These are phyloP conservation scores for Cecidostiba fungosa DNA, from an alignment of 2,888 invertebrate genomes.

Conservation along the genomic window DNA sequence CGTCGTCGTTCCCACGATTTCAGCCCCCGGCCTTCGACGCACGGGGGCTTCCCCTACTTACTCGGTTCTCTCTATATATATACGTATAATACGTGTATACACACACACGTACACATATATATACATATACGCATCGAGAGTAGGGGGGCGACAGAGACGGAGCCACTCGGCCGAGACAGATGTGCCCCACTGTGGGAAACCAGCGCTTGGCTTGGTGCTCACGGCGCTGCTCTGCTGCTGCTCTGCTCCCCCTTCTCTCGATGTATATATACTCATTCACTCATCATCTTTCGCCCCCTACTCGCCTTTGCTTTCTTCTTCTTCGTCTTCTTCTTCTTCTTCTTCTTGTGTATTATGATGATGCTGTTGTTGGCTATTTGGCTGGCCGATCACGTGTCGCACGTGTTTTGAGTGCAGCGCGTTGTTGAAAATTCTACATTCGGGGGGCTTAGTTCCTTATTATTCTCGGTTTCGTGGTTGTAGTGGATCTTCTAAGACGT, in stretches of 20 bases:
- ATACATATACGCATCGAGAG: slow-evolving; percentile 66
- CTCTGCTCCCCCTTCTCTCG: background rate
- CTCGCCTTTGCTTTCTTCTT: background rate
- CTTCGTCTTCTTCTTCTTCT: background rate
- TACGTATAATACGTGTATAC: background rate
- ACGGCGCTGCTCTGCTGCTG: slow-evolving; percentile 40
- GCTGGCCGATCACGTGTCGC: background rate
- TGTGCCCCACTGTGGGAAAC: slow-evolving; percentile 79
- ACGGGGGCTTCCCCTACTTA: background rate
- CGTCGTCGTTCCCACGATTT: slow-evolving; percentile 79
- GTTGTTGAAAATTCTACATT: background rate
- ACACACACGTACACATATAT: slow-evolving; percentile 22
- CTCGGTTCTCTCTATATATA: background rate
- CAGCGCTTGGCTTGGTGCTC: slow-evolving; percentile 63
- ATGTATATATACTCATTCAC: background rate
- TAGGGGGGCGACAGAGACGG: slow-evolving; percentile 50
- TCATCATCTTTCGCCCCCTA: slow-evolving; percentile 8
- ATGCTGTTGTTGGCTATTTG: background rate
- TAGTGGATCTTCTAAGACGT: too few relatives aligned
- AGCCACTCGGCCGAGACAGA: slow-evolving; percentile 73
- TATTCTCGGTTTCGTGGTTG: too few relatives aligned
- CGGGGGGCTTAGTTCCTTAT: background rate
- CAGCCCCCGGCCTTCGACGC: slow-evolving; percentile 33
- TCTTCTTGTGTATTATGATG: background rate
- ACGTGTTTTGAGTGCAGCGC: background rate